Evolutionary conservation across 2,888 invertebrate genomes (phyloP).

Genomic region (Euplagia quadripunctaria): DNA sequence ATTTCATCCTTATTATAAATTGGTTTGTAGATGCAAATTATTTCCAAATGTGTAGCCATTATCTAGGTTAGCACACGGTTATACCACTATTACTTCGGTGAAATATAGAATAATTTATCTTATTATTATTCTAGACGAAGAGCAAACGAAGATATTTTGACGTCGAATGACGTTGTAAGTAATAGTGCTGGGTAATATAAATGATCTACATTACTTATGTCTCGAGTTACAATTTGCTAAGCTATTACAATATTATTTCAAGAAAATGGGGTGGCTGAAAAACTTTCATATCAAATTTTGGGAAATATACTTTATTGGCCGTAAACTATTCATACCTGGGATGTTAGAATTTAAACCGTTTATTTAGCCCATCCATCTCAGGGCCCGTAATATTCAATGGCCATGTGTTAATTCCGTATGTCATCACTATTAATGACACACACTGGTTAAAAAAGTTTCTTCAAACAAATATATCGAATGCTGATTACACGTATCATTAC

Average conservation of each 20-base stretch:
- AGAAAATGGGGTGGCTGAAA: conserved; percentile 3
- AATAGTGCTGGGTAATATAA: conserved; percentile 13
- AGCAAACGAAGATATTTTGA: conserved; percentile 4
- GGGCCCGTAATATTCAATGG: too few relatives aligned
- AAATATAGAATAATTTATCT: background rate
- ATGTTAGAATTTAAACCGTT: too few relatives aligned
- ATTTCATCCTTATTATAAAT: background rate
- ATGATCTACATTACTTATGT: conserved; percentile 13
- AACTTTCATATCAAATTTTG: background rate
- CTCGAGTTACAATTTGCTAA: conserved; percentile 18
- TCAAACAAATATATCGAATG: background rate
- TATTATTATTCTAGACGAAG: conserved; percentile 2
- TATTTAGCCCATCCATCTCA: too few relatives aligned
- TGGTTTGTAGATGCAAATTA: background rate
- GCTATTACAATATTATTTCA: conserved; percentile 9
- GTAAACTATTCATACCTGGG: background rate
- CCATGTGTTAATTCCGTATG: too few relatives aligned
- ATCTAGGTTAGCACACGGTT: background rate
- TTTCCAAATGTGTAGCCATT: background rate
- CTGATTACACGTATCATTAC: conserved; percentile 25
- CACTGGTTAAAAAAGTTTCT: too few relatives aligned
- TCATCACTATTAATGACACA: too few relatives aligned
- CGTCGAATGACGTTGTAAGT: conserved; percentile 10
- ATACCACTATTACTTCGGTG: conserved; percentile 3
- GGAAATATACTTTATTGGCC: background rate